These are phyloP conservation scores for Pavo muticus DNA, from an alignment of 2,113 vertebrate genomes.

Conservation along the genomic window DNA sequence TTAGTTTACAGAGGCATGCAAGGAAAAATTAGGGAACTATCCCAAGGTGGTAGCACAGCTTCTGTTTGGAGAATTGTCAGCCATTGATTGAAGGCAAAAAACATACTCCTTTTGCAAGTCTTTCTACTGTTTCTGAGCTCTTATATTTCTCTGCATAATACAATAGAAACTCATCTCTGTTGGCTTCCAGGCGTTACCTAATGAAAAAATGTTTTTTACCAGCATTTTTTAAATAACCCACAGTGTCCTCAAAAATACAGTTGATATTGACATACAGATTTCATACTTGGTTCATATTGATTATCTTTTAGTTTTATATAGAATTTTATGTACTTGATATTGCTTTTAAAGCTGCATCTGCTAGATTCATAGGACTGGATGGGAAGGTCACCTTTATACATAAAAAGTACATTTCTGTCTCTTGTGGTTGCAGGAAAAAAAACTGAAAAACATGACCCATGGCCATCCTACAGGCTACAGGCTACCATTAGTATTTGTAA, in stretches of 20 bases:
- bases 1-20: background rate
- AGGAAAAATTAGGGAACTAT: background rate
- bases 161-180: background rate
- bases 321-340: background rate
- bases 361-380: background rate
- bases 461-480: background rate
- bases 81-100: background rate
- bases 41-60: background rate
- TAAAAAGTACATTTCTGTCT: background rate
- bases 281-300: background rate
- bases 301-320: conserved; percentile 8
- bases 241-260: background rate
- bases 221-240: background rate
- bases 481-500: conserved; percentile 22
- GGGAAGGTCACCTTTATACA: background rate
- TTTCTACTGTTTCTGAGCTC: background rate
- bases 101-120: background rate
- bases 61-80: background rate
- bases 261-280: background rate
- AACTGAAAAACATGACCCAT: background rate
- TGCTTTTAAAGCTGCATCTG: background rate
- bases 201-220: background rate
- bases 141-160: background rate
- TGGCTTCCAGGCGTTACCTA: background rate
- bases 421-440: background rate